Evolutionary conservation across 2,888 invertebrate genomes (phyloP), one percentile per base, ranked within the genome.

Genomic region (Panopea generosa): DNA sequence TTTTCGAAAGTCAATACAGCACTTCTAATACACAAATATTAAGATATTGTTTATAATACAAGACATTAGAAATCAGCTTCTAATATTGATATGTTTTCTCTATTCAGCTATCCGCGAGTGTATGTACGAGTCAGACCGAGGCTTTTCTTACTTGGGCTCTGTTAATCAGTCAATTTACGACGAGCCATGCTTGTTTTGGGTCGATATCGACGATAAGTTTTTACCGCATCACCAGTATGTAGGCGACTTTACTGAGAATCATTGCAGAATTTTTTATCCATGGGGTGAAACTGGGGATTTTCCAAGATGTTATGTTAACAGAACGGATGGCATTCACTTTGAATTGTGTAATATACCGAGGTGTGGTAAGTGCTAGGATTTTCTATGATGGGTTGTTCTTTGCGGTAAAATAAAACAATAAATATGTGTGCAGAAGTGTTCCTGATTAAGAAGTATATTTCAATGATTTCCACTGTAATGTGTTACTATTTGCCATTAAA

Each of bases 291-390:
- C 27, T 16, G 40, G 29, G 2, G 26, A 26, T 24, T 24, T 27
- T 14, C 74, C 74, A 1, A 33, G 55, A 22, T 78, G 78, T 45
- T 47, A 55, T 50, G 60, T 74, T 1, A 49, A 66, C 26, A 45
- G 14, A 29, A 22, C 24, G n/a, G 53, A 33, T n/a, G 27, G 18
- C 16, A 45, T 47, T 16, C 11, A 40, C 7, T 20, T 18, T 14
- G 57, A 72, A 11, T n/a, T 18, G 1, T 79, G 79, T 55, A 56
- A 69, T 22, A 40, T 80, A 16, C 66, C 76, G 2, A n/a, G 27
- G 14, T 80, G 80, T 60, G 73, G 80, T 80, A 33, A 57, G 70
- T 55, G 33, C n/a, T n/a, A n/a, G n/a, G n/a, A n/a, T n/a, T n/a
- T n/a, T n/a, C n/a, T n/a, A n/a, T n/a, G n/a, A n/a, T n/a, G n/a